Evolutionary conservation across 2,797 vertebrate genomes (phyloP), one percentile per base, ranked within the genome.

Genomic region (Enteromius argenteus): DNA sequence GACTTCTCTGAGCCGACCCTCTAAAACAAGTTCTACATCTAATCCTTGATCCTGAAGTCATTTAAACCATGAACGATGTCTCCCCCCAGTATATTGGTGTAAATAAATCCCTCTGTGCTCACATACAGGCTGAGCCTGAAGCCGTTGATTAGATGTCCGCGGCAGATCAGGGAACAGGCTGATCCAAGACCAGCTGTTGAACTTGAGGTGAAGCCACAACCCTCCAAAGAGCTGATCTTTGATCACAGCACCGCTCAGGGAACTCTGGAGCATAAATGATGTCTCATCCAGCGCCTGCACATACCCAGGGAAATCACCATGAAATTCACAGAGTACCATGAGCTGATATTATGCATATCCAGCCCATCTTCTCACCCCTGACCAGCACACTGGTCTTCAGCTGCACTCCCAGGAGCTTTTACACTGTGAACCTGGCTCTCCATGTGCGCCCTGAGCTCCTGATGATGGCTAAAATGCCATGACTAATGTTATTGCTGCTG

Each of bases 401-500:
- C 64, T 86, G 46, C 66, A 69, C 46, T 80, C 83, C 75, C 79
- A 80, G 42, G 83, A 87, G 83, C 71, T 42, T 88, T 53, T 17
- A 37, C 53, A 76, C 42, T 49, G 74, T 68, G 75, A 68, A 80
- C 56, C 76, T 69, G 76, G 71, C 73, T 60, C 85, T 81, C 56
- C 77, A 35, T 78, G 78, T 7, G 19, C 6, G 7, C 84, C 83
- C 56, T 73, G 74, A 67, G 56, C 83, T 66, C 80, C 76, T 7
- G 74, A 79, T 44, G 84, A 83, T 46, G 83, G 79, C 68, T 84
- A 88, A 86, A 88, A 89, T 82, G 76, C 79, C 88, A 87, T 88
- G 84, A 84, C 88, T 87, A 86, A 82, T 86, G 76, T 56, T 72
- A 60, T 21, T 72, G 77, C 78, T 82, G 86, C 85, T 87, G 87